Base-by-base conservation (phyloP, 2,113 vertebrate species). In the Apistogramma diplotaenia region DNA sequence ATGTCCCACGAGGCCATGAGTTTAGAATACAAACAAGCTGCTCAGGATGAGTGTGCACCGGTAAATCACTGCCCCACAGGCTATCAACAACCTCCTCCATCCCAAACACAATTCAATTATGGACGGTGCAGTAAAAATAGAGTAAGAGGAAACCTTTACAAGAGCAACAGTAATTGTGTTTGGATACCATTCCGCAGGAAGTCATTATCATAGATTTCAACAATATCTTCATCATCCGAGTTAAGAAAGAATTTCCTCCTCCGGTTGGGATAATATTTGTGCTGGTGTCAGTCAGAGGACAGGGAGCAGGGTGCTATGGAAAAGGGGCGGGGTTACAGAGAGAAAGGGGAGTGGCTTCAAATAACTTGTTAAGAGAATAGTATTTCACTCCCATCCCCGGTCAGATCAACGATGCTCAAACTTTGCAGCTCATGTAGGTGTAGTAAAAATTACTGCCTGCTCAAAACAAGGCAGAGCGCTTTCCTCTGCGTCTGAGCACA, bases 261-360 rank as follows among this genome's bases (percentile, higher is more conserved):
- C 80, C 61, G 76, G 89, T 87, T 92, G 81, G 87, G 91, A 93
- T 90, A 94, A 94, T 94, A 93, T 95, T 94, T 93, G 89, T 93
- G 90, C 82, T 92, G 87, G 87, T 93, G 89, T 93, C 86, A 88
- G 82, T 51, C 80, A 78, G 79, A 89, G 88, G 90, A 92, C 91
- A 89, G 62, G 33, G 62, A 79, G 86, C 73, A 79, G 76, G 82
- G 82, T 12, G 13, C 51, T 78, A 55, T 19, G 67, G 51, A 62
- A 62, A 53, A 31, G 74, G 72, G 89, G 40, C 3, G 80, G 83
- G 62, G 77, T 35, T 60, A 18, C 51, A 8, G 55, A 37, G 74
- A 77, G 76, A 80, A 76, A 46, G 25, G 81, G 88, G 89, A 78
- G 67, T 40, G 74, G 81, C 73, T 76, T 85, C 72, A 21, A 73